phyloP scores from a whole-genome alignment of 2,797 vertebrate species.

The Thripadectes ignobilis region DNA sequence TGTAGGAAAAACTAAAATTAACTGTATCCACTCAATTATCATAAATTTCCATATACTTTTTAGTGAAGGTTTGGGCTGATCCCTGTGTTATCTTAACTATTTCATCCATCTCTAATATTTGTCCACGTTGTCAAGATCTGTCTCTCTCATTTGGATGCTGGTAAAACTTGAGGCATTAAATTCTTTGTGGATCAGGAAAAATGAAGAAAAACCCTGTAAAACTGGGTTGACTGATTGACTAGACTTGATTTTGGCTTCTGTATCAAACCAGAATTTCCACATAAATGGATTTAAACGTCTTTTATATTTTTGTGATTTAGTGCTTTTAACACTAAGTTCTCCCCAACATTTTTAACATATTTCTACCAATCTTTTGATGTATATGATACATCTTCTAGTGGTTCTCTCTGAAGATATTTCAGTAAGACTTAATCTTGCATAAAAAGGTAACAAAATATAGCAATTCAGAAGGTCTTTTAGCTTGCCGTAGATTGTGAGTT shows the following conservation, averaged over 20 bases:
- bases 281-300: constrained; percentile 9
- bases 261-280: constrained; percentile 12
- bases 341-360: not conserved
- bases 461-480: not conserved
- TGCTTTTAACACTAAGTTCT: not conserved
- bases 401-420: not conserved
- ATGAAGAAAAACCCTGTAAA: not conserved
- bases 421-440: not conserved
- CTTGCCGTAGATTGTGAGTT: not conserved
- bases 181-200: not conserved
- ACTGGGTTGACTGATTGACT: not conserved
- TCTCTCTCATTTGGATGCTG: not conserved
- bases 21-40: not conserved
- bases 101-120: not conserved
- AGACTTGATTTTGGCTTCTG: constrained; percentile 40
- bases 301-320: not conserved
- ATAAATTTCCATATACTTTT: not conserved
- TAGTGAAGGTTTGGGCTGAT: not conserved
- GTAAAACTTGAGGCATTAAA: constrained; percentile 15
- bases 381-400: not conserved
- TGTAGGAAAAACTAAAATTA: not conserved
- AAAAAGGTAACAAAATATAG: not conserved
- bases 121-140: not conserved
- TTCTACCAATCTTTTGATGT: not conserved
- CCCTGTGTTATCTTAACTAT: not conserved